A percentile compares a stretch with the other conserved stretches of the same genome.
These are phyloP conservation scores for Charanyca ferruginea DNA, from an alignment of 2,888 invertebrate genomes.

Conservation along the genomic window DNA sequence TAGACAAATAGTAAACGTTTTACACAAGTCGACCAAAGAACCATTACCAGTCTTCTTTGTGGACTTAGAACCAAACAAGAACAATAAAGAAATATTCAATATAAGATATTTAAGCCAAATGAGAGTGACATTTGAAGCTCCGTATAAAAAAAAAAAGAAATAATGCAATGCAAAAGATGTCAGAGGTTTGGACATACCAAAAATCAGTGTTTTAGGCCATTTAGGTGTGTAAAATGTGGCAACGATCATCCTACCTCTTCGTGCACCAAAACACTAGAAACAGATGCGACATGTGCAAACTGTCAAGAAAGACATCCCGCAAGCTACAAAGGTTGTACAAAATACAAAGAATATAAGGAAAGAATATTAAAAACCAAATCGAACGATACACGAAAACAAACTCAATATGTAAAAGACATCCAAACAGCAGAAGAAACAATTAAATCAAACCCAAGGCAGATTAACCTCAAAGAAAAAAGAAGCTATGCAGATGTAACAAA, in stretches of 20 bases:
- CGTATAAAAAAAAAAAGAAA: constrained; percentile 24
- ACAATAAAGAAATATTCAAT: constrained; percentile 4
- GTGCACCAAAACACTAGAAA: neutral
- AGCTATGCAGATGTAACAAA: neutral
- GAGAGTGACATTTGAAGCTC: neutral
- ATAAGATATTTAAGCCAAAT: neutral
- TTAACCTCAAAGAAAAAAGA: neutral
- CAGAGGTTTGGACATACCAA: no score
- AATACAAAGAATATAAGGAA: constrained; percentile 9
- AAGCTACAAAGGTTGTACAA: no score
- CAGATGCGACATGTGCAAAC: no score
- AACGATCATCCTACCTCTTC: neutral
- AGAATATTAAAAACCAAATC: neutral
- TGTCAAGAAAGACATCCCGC: no score
- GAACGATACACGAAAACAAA: neutral
- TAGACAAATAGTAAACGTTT: neutral
- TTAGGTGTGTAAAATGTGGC: neutral
- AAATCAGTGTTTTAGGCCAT: constrained; percentile 8
- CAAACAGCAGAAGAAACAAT: neutral
- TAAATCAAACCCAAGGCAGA: neutral
- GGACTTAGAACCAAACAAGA: constrained; percentile 1
- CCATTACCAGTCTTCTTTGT: neutral
- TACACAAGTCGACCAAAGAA: neutral
- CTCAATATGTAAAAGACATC: neutral
- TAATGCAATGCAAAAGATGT: no score